Evolutionary conservation across 2,888 invertebrate species (phyloP), one percentile per base, ranked within the genome.

Genomic region (Stenichneumon culpator): DNA sequence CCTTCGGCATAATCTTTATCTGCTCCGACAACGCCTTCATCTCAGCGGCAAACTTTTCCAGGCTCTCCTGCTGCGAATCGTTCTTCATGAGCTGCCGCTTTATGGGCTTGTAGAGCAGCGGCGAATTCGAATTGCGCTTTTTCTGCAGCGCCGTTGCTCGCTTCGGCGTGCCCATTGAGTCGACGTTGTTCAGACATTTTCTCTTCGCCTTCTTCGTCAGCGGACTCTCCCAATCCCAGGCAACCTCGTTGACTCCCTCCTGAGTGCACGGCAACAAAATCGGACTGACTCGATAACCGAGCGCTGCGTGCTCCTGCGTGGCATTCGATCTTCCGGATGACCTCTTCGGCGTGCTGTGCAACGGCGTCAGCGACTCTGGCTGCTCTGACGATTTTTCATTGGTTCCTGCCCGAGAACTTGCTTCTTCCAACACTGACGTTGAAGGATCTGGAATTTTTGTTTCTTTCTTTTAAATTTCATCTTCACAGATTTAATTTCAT

Each of bases 161-260:
- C 47, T 91, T 92, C 2, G 92, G 92, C 6, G 92, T 92, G 14
- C 83, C 79, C 5, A 32, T 28, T n/a, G 54, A n/a, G 1, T 79
- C 79, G 9, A 73, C 82, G 1, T 73, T 65, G 4, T 52, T 79
- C 44, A 22, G 78, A 2, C 25, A 70, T 22, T 57, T 84, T 14
- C 77, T 28, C 0, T 28, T 6, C 0, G 79, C 81, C 0, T 6
- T 14, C n/a, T 87, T 89, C 2, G 54, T 79, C 83, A 91, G 87
- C 1, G 94, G 93, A 22, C 93, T 94, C 86, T 94, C 94, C 95
- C 95, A 95, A 86, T 95, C 95, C 95, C 95, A 95, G 5, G 94
- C 90, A 19, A 95, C 94, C 89, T 95, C 95, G 63, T 89, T 91
- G 25, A 89, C 90, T 79, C 89, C 89, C n/a, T 95, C 95, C 88